Conservation (phyloP, 2,888 invertebrate genomes). For the Ichneumoninae sp. region DNA sequence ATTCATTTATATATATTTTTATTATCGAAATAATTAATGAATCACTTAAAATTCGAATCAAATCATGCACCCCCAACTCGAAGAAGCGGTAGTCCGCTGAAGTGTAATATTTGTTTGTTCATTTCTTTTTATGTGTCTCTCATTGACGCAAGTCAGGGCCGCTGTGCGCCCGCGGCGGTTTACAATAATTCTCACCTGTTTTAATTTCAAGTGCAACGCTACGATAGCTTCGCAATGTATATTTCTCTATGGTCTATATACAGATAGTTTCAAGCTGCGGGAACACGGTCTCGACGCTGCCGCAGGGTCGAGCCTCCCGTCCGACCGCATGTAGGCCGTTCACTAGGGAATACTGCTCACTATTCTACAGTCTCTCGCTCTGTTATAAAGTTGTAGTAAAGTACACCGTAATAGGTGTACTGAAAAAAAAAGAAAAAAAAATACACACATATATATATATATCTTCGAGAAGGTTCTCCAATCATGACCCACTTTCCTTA, state of each 20-base stretch:
- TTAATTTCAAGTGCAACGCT: conserved; percentile 63
- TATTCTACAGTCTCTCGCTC: conserved; percentile 22
- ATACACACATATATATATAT: conserved; percentile 34
- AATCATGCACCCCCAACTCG: neutral
- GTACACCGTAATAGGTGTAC: conserved; percentile 33
- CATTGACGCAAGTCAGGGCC: conserved; percentile 58
- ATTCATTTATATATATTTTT: neutral
- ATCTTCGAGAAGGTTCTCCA: conserved; percentile 63
- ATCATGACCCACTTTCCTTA: conserved; percentile 61
- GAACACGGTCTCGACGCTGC: conserved; percentile 55
- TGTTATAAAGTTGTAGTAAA: conserved; percentile 43
- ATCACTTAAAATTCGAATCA: neutral
- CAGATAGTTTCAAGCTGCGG: conserved; percentile 52
- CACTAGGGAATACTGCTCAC: conserved; percentile 57
- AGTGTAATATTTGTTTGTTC: neutral
- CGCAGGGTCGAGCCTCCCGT: conserved; percentile 62
- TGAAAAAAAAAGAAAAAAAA: conserved; percentile 24
- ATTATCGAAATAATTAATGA: neutral
- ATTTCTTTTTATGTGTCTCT: conserved; percentile 7
- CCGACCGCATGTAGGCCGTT: conserved; percentile 53
- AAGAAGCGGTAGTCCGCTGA: neutral
- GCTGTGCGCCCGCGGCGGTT: conserved; percentile 56
- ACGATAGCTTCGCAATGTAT: conserved; percentile 48
- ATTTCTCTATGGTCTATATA: neutral
- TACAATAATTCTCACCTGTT: conserved; percentile 55